Percentiles rank a stretch among this genome's conserved stretches.
These are phyloP conservation scores for Bubalus kerabau DNA, from an alignment of 2,113 vertebrate genomes.

Conservation along the genomic window DNA sequence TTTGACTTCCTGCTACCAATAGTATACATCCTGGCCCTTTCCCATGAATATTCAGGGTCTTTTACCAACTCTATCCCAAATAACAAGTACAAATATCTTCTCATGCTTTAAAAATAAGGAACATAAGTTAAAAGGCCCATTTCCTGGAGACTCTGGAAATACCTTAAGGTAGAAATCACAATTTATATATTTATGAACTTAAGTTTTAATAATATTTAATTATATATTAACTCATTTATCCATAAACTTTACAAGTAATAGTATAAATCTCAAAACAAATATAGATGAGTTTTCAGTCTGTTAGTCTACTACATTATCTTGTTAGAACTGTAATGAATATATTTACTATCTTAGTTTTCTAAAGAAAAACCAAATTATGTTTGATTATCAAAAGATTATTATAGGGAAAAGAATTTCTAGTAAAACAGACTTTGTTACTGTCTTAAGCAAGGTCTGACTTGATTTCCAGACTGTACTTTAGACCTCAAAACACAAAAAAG, in stretches of 20 bases:
- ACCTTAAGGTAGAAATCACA: background rate
- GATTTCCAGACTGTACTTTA: background rate
- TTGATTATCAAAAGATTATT: background rate
- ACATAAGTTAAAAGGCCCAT: background rate
- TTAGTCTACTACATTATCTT: background rate
- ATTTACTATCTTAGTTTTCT: background rate
- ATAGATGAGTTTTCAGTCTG: background rate
- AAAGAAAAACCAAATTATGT: background rate
- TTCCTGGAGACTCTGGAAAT: background rate
- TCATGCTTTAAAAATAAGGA: constrained; percentile 3
- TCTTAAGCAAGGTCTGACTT: background rate
- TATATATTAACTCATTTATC: background rate
- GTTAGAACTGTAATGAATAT: background rate
- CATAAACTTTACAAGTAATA: background rate
- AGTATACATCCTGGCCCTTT: background rate
- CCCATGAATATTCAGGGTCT: background rate
- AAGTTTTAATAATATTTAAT: background rate
- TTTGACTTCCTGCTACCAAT: background rate
- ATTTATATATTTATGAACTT: background rate
- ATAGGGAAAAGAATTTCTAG: background rate
- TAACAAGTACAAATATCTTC: background rate
- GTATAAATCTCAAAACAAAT: background rate
- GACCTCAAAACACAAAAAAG: background rate
- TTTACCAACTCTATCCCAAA: background rate
- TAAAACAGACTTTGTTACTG: background rate